Evolutionary conservation across 30 jellyfish, hydroid and myxozoan species (phyloP), one percentile per base, ranked within the genome.

Genomic region (Catostylus mosaicus): DNA sequence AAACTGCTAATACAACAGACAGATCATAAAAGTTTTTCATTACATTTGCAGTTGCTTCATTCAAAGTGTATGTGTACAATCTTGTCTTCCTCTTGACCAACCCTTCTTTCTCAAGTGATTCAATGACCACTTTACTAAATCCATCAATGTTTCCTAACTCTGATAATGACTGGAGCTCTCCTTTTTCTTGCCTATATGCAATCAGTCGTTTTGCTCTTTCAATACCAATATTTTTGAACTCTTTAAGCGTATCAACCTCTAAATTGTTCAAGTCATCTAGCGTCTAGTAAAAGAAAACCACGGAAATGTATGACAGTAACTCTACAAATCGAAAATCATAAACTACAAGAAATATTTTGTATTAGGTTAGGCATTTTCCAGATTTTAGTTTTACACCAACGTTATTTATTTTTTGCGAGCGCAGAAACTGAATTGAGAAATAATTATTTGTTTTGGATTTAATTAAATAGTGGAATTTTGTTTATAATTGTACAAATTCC

Each of bases 101-200:
- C 18, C 92, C 92, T 1, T 70, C 71, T 3, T 54, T 59, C 56
- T 59, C 46, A 24, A 82, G 24, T 68, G 81, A 35, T 11, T 30
- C 36, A 2, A 82, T 82, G 22, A 52, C 43, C 24, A 59, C 19
- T 29, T 51, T 35, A 3, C 85, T 52, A 43, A 82, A 82, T 36
- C 92, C 92, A 68, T 12, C 59, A 60, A 82, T 57, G n/a, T 82
- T 45, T 36, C 16, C 72, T 0, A 82, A 66, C 0, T 82, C 92
- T 35, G 56, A 57, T 14, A 82, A 1, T 33, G 92, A 82, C 16
- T 23, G 7, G 9, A 82, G 30, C 46, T 30, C 19, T 11, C 85
- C 92, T 23, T 51, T 62, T 23, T 50, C 80, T 19, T 31, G 20
- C 51, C 92, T 68, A 61, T 82, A 82, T 1, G 86, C 45, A 7